These are phyloP conservation scores for Ditula angustiorana DNA, from an alignment of 2,888 invertebrate species.

Conservation along the genomic window DNA sequence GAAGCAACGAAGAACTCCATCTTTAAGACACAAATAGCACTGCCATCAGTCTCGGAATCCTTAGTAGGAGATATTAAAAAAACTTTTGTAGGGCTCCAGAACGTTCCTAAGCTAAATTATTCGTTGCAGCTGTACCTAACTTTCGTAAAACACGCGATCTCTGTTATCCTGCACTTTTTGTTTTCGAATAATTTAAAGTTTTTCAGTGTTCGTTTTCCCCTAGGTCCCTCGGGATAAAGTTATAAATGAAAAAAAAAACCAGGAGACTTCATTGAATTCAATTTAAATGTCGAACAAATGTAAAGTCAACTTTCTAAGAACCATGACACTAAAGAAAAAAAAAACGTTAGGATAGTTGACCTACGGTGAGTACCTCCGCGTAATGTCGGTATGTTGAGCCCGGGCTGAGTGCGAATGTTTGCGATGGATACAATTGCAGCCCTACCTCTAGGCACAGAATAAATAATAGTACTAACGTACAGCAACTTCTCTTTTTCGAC, in stretches of 20 bases:
- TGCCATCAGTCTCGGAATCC: not conserved
- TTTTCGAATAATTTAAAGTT: constrained; percentile 60
- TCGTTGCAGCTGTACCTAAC: constrained; percentile 49
- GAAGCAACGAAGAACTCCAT: not conserved
- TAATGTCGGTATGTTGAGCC: too few species aligned
- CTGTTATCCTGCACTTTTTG: constrained; percentile 61
- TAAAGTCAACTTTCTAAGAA: constrained; percentile 7
- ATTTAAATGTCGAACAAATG: constrained; percentile 25
- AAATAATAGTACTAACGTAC: too few species aligned
- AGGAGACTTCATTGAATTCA: constrained; percentile 30
- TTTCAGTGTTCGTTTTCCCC: constrained; percentile 50
- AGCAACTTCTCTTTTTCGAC: too few species aligned
- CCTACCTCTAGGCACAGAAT: too few species aligned
- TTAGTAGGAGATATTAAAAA: constrained; percentile 31
- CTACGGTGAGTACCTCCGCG: not conserved
- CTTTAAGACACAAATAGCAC: not conserved
- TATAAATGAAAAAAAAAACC: constrained; percentile 44
- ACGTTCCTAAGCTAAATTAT: constrained; percentile 53
- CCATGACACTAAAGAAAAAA: not conserved
- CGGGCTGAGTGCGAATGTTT: too few species aligned
- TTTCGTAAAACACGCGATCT: constrained; percentile 62
- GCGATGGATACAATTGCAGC: too few species aligned
- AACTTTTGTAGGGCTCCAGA: constrained; percentile 48
- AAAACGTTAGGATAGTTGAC: not conserved
- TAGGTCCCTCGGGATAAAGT: constrained; percentile 44